Conservation (phyloP, 2,888 invertebrate species). For the Ophion slaviceki region DNA sequence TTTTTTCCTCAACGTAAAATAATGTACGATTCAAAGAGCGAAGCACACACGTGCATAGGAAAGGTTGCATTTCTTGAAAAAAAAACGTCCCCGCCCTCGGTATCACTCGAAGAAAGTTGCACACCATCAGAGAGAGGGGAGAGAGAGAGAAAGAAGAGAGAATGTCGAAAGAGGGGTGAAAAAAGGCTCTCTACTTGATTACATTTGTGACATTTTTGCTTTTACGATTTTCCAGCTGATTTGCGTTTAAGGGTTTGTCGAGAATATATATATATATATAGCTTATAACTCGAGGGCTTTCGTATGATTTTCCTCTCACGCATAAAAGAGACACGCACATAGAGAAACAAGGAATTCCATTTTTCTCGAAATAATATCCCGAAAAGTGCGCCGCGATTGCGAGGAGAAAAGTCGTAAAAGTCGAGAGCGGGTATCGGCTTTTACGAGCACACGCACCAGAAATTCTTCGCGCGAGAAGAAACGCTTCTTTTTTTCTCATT, state of each 20-base stretch:
- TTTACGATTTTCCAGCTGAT: conserved; percentile 80
- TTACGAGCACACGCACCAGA: conserved; percentile 74
- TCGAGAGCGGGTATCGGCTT: conserved; percentile 73
- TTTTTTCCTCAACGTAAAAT: conserved; percentile 1
- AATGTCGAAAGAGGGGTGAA: not conserved
- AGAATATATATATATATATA: not conserved
- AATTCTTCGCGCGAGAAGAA: conserved; percentile 55
- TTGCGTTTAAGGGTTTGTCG: conserved; percentile 72
- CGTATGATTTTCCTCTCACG: too few relatives aligned
- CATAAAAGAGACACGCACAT: not conserved
- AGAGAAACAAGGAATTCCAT: conserved; percentile 78
- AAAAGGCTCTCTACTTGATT: conserved; percentile 53
- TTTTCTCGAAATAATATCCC: conserved; percentile 79
- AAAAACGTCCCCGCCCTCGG: conserved; percentile 42
- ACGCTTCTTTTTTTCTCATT: conserved; percentile 23
- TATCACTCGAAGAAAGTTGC: conserved; percentile 34
- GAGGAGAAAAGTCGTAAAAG: conserved; percentile 78
- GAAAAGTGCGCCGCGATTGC: conserved; percentile 73
- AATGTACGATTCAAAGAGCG: too few relatives aligned
- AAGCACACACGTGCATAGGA: too few relatives aligned
- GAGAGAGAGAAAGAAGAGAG: conserved; percentile 35
- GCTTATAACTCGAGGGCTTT: conserved; percentile 51
- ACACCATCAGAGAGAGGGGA: not conserved
- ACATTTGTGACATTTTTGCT: conserved; percentile 75
- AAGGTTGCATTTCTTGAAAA: conserved; percentile 12